Evolutionary conservation across 1,140 invertebrate species (phyloP), one percentile per base, ranked within the genome.

Genomic region (Stegodyphus mimosarum): DNA sequence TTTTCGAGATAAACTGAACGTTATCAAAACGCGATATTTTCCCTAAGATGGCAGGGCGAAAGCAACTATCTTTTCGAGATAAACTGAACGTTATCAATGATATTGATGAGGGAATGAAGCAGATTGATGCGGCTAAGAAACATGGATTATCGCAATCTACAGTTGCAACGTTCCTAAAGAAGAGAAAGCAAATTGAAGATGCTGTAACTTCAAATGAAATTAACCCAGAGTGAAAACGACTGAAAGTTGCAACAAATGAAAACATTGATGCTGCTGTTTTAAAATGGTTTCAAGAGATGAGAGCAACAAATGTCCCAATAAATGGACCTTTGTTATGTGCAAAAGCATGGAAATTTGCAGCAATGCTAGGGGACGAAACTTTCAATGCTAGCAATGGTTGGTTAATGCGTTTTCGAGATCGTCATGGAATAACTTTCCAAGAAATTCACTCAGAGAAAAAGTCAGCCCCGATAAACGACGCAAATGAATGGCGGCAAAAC

Each of bases 281-380:
- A 71, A 71, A 71, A 51, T 50, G 69, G 69, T 71, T 71, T 71
- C 69, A 71, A 71, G 69, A 71, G 69, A 71, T 71, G 69, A 71
- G 69, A 71, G 69, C 69, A 50, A 71, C 69, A 71, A 71, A 71
- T 71, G n/a, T 71, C 69, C 69, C 69, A 50, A 71, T 71, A 71
- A 71, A 71, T 71, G 69, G 69, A 50, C 69, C 33, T 11, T 71
- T 50, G 10, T 71, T 71, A 71, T 71, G 69, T 50, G 49, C 69
- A 71, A 9, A 71, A 71, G 69, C 69, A 71, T 33, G 69, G 33
- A 71, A 71, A 71, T 71, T 71, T 50, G 69, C 69, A 71, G 69
- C 49, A 71, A 71, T 71, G 69, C 69, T 71, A 71, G 69, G 69
- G 69, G 4, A 71, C 69, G 33, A 71, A 71, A 71, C 69, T 71